These are phyloP conservation scores for Tetraneura akinire DNA, from an alignment of 1,140 invertebrate genomes.

Conservation along the genomic window DNA sequence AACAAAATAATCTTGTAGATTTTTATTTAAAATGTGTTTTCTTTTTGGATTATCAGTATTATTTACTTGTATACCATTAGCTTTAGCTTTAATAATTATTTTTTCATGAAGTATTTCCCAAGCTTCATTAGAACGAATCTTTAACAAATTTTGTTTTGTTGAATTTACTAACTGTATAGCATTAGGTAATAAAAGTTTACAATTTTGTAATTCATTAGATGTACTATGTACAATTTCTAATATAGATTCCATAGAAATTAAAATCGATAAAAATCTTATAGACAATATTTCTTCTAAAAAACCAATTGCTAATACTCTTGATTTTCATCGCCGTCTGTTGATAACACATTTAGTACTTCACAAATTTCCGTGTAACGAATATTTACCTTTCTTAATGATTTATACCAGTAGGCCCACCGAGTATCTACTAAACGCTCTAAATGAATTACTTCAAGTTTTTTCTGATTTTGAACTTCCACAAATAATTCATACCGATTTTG, in stretches of 20 bases:
- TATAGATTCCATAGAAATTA: not conserved
- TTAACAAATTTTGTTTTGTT: not conserved
- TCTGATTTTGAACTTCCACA: not conserved
- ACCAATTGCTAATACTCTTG: not conserved
- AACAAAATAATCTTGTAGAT: not conserved
- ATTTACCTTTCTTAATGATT: not conserved
- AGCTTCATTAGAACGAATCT: not conserved
- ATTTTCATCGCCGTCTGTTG: not conserved
- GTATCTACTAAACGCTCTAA: not conserved
- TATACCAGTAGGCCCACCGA: slow-evolving; percentile 2
- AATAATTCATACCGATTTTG: not conserved
- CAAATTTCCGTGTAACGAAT: not conserved
- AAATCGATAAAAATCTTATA: not conserved
- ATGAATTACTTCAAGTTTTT: not conserved
- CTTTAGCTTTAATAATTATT: not conserved
- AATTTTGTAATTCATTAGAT: slow-evolving; percentile 13
- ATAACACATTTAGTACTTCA: not conserved
- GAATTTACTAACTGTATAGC: not conserved
- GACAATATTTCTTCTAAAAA: not conserved
- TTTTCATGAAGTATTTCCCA: not conserved
- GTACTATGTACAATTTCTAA: not conserved
- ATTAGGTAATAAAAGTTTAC: not conserved
- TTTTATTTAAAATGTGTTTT: not conserved
- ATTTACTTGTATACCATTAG: not conserved
- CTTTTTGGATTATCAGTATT: not conserved